Conservation (phyloP, 2,113 vertebrate genomes). For the Arizona elegans region DNA sequence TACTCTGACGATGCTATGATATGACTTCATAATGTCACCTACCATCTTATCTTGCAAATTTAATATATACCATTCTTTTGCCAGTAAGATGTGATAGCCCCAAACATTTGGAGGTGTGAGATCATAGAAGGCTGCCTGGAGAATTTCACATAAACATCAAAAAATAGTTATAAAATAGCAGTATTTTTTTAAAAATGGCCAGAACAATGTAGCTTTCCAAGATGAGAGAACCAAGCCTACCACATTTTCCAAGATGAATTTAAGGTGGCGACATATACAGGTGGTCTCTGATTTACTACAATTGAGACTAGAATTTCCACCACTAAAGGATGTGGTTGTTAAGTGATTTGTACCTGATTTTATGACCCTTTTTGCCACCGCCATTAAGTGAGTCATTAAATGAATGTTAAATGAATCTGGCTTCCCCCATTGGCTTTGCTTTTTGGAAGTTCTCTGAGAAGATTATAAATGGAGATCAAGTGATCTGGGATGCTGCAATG, state of each 20-base stretch:
- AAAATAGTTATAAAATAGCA: not conserved
- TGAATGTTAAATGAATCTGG: not conserved
- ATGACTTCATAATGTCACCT: not conserved
- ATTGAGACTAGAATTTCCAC: not conserved
- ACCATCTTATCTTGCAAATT: not conserved
- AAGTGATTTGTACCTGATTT: not conserved
- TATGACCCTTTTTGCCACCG: not conserved
- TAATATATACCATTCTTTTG: not conserved
- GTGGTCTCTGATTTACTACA: not conserved
- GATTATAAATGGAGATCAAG: not conserved
- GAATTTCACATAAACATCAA: not conserved
- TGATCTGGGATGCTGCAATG: not conserved
- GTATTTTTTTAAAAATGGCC: not conserved
- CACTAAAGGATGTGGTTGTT: not conserved
- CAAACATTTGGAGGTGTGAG: not conserved
- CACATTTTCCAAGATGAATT: not conserved
- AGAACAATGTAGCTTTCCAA: not conserved
- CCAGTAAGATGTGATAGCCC: not conserved
- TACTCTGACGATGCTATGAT: not conserved
- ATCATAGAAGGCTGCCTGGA: not conserved
- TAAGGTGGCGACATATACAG: not conserved
- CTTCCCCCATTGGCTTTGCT: not conserved
- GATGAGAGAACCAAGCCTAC: not conserved
- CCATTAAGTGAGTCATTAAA: not conserved
- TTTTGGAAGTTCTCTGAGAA: not conserved